Conservation (phyloP, 2,113 vertebrate genomes). For the Phoenicopterus ruber region DNA sequence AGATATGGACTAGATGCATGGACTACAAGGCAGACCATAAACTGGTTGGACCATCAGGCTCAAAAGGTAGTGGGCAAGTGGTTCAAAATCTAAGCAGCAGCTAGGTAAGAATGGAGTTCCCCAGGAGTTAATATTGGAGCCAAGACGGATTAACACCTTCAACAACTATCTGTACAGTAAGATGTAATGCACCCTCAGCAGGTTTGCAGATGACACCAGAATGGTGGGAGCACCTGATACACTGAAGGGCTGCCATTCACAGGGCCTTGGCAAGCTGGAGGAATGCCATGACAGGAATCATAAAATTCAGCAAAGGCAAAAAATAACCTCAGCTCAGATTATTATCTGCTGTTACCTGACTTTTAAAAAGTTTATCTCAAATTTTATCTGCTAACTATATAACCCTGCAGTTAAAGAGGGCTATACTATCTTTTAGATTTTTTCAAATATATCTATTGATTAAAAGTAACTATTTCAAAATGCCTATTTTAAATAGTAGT, state of each 20-base stretch:
- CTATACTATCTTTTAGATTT: neutral
- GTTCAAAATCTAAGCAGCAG: neutral
- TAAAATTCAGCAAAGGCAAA: neutral
- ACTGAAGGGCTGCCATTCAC: neutral
- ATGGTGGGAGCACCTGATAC: neutral
- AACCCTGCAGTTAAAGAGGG: neutral
- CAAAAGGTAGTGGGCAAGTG: neutral
- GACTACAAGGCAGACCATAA: neutral
- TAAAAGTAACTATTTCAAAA: neutral
- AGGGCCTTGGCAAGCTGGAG: neutral
- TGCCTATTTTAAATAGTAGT: neutral
- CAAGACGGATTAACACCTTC: neutral
- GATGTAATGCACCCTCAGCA: neutral
- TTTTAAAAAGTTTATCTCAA: neutral
- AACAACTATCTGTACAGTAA: neutral
- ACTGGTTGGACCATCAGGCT: neutral
- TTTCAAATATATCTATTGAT: neutral
- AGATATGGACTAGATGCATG: neutral
- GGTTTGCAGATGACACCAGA: neutral
- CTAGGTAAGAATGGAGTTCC: neutral
- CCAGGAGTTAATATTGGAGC: neutral
- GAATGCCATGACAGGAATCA: neutral
- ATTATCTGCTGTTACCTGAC: neutral
- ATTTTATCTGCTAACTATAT: neutral
- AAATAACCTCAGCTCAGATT: neutral